A percentile compares a stretch with the other conserved stretches of the same genome.
Conservation (phyloP, 1,140 invertebrate species). For the Stenopsyche tienmushanensis region DNA sequence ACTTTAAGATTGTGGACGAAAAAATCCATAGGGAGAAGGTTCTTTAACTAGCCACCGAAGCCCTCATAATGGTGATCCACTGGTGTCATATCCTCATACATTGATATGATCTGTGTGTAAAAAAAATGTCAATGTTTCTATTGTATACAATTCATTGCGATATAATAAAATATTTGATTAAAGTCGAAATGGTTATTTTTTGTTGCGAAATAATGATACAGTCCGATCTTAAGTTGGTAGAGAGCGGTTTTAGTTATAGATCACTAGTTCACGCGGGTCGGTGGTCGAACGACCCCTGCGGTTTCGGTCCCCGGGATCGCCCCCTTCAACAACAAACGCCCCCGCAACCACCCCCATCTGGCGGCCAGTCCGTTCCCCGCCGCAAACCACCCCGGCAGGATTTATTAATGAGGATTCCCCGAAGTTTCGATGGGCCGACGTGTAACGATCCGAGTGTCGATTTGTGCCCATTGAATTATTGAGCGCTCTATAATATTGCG, state of each 20-base stretch:
- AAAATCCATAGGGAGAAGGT: no score
- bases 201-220: no score
- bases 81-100: no score
- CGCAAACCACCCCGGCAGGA: slow-evolving; percentile 24
- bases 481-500: slow-evolving; percentile 17
- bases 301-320: background rate
- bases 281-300: slow-evolving; percentile 14
- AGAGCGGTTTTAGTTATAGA: slow-evolving; percentile 25
- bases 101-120: no score
- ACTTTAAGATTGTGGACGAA: no score
- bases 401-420: slow-evolving; percentile 31
- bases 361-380: background rate
- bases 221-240: slow-evolving; percentile 1
- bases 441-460: slow-evolving; percentile 20
- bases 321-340: background rate
- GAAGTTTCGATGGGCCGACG: slow-evolving; percentile 17
- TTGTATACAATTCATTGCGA: no score
- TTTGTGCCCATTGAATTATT: slow-evolving; percentile 30
- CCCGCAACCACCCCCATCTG: background rate
- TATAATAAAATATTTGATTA: no score
- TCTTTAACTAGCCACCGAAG: no score
- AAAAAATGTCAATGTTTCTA: no score
- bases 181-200: no score
- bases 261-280: slow-evolving; percentile 3
- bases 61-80: no score